A percentile compares a stretch with the other conserved stretches of the same genome.
phyloP scores from a whole-genome alignment of 1,140 invertebrate genomes.

The Gryon sp. region DNA sequence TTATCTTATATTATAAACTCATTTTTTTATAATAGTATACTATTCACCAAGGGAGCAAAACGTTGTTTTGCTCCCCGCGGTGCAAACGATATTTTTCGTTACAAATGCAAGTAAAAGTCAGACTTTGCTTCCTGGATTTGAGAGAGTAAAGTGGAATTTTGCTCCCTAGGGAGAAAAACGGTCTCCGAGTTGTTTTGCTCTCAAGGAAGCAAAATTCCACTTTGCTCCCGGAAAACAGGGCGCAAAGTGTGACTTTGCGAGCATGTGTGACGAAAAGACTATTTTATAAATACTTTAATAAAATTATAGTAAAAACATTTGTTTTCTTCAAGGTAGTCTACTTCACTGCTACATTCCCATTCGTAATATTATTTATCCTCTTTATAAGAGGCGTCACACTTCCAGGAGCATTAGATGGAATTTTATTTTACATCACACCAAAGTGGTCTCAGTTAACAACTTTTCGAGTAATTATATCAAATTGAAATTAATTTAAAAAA shows the following conservation, averaged over 20 bases:
- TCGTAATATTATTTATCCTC: slow-evolving; percentile 87
- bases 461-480: slow-evolving; percentile 79
- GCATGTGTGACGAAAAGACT: too few relatives aligned
- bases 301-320: background rate
- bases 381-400: slow-evolving; percentile 88
- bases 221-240: too few relatives aligned
- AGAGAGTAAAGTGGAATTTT: too few relatives aligned
- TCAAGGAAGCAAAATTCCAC: too few relatives aligned
- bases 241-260: too few relatives aligned
- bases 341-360: slow-evolving; percentile 92
- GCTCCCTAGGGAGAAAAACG: too few relatives aligned
- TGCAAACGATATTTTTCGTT: too few relatives aligned
- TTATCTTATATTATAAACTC: background rate
- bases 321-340: slow-evolving; percentile 85
- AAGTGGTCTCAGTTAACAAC: slow-evolving; percentile 87
- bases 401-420: slow-evolving; percentile 87
- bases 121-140: too few relatives aligned
- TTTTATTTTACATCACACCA: slow-evolving; percentile 90
- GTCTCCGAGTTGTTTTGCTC: too few relatives aligned
- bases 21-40: background rate
- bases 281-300: background rate
- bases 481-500: background rate
- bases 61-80: too few relatives aligned
- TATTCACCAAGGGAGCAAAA: too few relatives aligned
- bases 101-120: too few relatives aligned